Evolutionary conservation across 2,797 vertebrate genomes (phyloP), one percentile per base, ranked within the genome.

Genomic region (Arvicola amphibius): DNA sequence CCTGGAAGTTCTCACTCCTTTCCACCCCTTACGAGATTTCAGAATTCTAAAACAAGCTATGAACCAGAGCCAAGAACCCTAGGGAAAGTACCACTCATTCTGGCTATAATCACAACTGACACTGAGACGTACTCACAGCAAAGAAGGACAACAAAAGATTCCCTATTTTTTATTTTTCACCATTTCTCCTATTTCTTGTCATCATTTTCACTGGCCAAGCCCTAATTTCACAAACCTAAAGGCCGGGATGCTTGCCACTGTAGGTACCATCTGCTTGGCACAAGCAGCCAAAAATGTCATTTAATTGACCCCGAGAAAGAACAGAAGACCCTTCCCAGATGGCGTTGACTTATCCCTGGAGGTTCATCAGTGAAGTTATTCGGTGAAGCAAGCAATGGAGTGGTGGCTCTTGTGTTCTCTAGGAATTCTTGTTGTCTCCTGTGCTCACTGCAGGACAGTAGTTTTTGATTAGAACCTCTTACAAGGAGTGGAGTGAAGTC

Each of bases 381-480:
- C 34, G 3, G 11, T 51, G 56, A 48, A 56, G 63, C 32, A 48
- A 71, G 56, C 3, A 12, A 80, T 5, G 32, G 4, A 53, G 32
- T 79, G 34, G 37, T 2, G 5, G 1, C 11, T 56, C 17, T 16
- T 46, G 10, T 74, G 34, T 23, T 34, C 53, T 71, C 65, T 43
- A 53, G 21, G 2, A 13, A 27, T 9, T 92, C 12, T 85, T 53
- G 56, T 48, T 87, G 13, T 48, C 56, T 65, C 65, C 12, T 23
- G 23, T n/a, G 9, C 63, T 86, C 23, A 53, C 40, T 65, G 91
- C 61, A 73, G 73, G 67, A 27, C 29, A 88, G n/a, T 3, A 34
- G 34, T 61, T 92, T 92, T 78, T n/a, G 16, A 84, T n/a, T 90
- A 71, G 76, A 95, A 79, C 81, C 27, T 51, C 21, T 69, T 69